Evolutionary conservation across 2,113 vertebrate species (phyloP), one percentile per base, ranked within the genome.

Genomic region (Perognathus longimembris): DNA sequence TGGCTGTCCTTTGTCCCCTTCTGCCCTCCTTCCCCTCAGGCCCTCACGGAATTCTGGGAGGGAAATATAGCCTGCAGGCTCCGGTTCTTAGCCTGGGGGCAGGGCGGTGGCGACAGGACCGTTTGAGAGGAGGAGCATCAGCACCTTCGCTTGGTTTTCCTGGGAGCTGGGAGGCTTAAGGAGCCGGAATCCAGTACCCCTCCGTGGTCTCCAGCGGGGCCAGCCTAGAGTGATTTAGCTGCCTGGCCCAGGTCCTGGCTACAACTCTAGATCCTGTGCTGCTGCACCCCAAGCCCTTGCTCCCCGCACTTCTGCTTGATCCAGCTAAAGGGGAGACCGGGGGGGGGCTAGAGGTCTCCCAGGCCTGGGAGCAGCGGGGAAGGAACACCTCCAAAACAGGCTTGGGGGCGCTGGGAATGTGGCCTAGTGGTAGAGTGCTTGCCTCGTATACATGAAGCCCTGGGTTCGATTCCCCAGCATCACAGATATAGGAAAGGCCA

Each of bases 71-170:
- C 57, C 14, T 6, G 1, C 32, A 85, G 15, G 26, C 42, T 15
- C 3, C 7, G 57, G 34, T 30, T 34, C 81, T 91, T 36, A 61
- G 28, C 34, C n/a, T 20, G 70, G 54, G 63, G 11, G 1, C 3
- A 1, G 24, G 5, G 26, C 4, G 14, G 21, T 34, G 67, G 21
- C 30, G 36, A 6, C 7, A 0, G n/a, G 6, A 18, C 18, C 28
- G 50, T 54, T 11, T 50, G 24, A 12, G 0, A n/a, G 75, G 61
- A 50, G 20, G 38, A 21, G 59, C 74, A 22, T 24, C 6, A 6
- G 24, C 34, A 17, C 32, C 38, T 45, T 67, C 59, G 8, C 32
- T n/a, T 5, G 32, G 6, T 30, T 30, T 32, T 22, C 38, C 1
- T 1, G 11, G 59, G 36, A 6, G 11, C 22, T 71, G 84, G 22